Conservation (phyloP, 1,140 invertebrate genomes). For the Drosophila hydei region DNA sequence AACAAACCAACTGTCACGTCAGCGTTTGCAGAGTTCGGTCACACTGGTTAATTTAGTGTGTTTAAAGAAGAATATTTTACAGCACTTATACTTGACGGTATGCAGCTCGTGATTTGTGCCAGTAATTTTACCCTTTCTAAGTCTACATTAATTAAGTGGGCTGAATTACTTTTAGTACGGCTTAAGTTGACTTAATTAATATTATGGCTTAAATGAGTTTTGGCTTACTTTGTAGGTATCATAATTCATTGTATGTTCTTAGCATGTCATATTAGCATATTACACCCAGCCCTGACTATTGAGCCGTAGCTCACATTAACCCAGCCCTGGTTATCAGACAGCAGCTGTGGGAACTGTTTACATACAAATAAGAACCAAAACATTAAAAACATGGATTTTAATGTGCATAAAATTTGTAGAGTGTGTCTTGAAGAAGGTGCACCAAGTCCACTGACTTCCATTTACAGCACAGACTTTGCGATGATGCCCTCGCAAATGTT, state of each 20-base stretch:
- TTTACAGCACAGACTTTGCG: conserved; percentile 87
- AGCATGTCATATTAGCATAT: too few species aligned
- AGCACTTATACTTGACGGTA: conserved; percentile 17
- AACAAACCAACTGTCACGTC: conserved; percentile 80
- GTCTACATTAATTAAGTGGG: background rate
- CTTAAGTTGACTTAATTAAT: background rate
- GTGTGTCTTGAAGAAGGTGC: conserved; percentile 87
- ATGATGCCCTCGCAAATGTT: conserved; percentile 87
- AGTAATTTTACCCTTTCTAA: too few species aligned
- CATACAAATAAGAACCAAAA: conserved; percentile 2
- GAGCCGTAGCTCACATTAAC: background rate
- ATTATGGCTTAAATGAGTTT: too few species aligned
- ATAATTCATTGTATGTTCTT: too few species aligned
- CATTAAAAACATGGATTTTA: conserved; percentile 66
- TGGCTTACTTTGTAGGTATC: too few species aligned
- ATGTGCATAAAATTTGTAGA: conserved; percentile 86
- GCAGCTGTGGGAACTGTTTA: conserved; percentile 43
- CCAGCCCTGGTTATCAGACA: conserved; percentile 3
- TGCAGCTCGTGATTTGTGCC: background rate
- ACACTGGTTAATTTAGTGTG: conserved; percentile 34
- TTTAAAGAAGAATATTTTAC: conserved; percentile 5
- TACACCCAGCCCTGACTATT: too few species aligned
- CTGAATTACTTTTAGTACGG: background rate
- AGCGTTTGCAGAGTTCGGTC: conserved; percentile 54
- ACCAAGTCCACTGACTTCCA: conserved; percentile 84